phyloP scores from a whole-genome alignment of 2,113 vertebrate species.

The Macrotis lagotis region DNA sequence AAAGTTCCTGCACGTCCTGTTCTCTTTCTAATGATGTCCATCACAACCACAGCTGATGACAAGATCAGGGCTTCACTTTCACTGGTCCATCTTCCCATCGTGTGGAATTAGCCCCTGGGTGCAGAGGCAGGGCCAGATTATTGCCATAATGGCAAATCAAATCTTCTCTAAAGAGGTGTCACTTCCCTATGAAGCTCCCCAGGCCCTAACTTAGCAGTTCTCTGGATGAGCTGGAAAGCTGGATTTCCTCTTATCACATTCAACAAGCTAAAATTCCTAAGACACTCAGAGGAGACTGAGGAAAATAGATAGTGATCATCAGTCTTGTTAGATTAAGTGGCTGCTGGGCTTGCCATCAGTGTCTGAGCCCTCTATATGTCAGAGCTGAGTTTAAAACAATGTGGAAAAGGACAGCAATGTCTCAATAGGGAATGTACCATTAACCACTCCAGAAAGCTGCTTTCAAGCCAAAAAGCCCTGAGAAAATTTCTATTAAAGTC shows the following conservation, averaged over 20 bases:
- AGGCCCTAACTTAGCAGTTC: neutral
- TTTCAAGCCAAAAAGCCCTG: constrained; percentile 59
- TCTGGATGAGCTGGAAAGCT: neutral
- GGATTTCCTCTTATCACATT: neutral
- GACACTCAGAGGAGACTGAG: neutral
- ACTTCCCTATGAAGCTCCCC: too few species aligned
- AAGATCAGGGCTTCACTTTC: neutral
- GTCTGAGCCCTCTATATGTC: neutral
- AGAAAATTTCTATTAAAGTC: constrained; percentile 62
- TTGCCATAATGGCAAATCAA: neutral
- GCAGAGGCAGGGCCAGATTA: neutral
- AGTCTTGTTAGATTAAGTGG: neutral
- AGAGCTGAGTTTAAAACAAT: neutral
- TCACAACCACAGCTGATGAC: neutral
- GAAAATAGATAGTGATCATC: neutral
- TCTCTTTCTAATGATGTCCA: neutral
- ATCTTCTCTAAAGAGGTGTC: neutral
- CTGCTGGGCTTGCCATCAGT: neutral
- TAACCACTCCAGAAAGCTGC: constrained; percentile 47
- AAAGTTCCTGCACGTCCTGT: neutral
- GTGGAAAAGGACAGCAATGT: neutral
- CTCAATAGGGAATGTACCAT: constrained; percentile 67
- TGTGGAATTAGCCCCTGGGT: neutral
- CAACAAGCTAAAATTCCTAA: constrained; percentile 22
- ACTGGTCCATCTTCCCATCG: neutral